Evolutionary conservation across 2,113 vertebrate species (phyloP), one percentile per base, ranked within the genome.

Genomic region (Phylloscopus trochilus): DNA sequence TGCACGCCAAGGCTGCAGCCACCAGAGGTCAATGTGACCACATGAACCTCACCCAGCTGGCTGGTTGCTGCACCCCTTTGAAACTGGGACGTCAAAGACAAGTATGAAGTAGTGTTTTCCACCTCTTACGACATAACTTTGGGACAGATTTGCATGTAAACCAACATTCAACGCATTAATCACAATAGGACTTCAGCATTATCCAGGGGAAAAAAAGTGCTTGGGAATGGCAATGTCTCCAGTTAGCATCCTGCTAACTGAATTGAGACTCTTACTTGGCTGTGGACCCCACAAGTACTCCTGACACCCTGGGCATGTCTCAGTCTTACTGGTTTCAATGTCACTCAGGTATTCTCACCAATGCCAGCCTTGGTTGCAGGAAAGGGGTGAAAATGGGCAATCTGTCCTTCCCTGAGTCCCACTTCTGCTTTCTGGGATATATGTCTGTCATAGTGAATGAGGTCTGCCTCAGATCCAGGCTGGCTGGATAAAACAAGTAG

Each of bases 1-100:
- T 93, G 96, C 81, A 96, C 1, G 3, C 91, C 53, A 31, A 68
- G 82, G 47, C 64, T 94, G 88, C 88, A 69, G 83, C 94, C 96
- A 95, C 80, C 89, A 96, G 96, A 96, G 94, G 95, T 96, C 95
- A 96, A 96, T 94, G 77, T 93, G 88, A 78, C 83, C 92, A 82
- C 85, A 2, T 44, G 60, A 96, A 78, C 90, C 41, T 94, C 72
- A 49, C 13, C 14, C 60, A 75, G 52, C 63, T 64, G 15, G 15
- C 37, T 39, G n/a, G 23, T 16, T 41, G 58, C 75, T 70, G 68
- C 49, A 28, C 24, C 16, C 47, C 52, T 67, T 47, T 15, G 59
- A 60, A 86, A 75, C 39, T 15, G 56, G 49, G 49, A 56, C 1
- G 3, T 17, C 58, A 24, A 66, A 64, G 28, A 30, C 39, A 78